Conservation (phyloP, 2,797 vertebrate species). For the Tolypeutes matacus region DNA sequence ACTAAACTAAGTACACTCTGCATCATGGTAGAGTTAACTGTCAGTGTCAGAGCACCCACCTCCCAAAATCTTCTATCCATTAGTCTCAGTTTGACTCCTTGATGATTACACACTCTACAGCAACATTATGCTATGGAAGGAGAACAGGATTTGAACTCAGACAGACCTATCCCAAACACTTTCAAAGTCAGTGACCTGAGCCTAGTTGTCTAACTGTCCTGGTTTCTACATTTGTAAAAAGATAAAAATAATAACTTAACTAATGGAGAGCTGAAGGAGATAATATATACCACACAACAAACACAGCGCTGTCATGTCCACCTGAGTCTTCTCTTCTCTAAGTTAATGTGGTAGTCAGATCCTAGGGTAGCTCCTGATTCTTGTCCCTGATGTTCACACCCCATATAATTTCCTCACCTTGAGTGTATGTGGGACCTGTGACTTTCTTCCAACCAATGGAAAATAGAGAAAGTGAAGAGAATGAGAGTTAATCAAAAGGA, state of each 20-base stretch:
- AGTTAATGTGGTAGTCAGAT: neutral
- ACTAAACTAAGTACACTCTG: neutral
- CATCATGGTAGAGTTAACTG: neutral
- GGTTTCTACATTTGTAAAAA: neutral
- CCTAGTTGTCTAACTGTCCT: neutral
- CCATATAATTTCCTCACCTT: neutral
- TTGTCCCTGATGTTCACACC: neutral
- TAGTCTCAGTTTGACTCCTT: neutral
- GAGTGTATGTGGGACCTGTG: neutral
- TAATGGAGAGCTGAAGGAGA: neutral
- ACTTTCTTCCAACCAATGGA: neutral
- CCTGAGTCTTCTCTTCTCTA: neutral
- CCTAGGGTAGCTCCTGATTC: neutral
- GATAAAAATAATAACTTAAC: neutral
- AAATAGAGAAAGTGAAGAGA: neutral
- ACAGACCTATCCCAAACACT: neutral
- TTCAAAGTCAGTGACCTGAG: neutral
- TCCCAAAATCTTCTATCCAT: neutral
- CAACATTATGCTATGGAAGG: neutral
- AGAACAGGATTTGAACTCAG: neutral
- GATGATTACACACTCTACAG: neutral
- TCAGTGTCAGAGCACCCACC: neutral
- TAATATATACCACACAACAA: neutral
- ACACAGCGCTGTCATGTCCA: neutral
- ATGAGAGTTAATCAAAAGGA: neutral